Evolutionary conservation across 2,797 vertebrate genomes (phyloP).

Genomic region (Poecilia wingei): DNA sequence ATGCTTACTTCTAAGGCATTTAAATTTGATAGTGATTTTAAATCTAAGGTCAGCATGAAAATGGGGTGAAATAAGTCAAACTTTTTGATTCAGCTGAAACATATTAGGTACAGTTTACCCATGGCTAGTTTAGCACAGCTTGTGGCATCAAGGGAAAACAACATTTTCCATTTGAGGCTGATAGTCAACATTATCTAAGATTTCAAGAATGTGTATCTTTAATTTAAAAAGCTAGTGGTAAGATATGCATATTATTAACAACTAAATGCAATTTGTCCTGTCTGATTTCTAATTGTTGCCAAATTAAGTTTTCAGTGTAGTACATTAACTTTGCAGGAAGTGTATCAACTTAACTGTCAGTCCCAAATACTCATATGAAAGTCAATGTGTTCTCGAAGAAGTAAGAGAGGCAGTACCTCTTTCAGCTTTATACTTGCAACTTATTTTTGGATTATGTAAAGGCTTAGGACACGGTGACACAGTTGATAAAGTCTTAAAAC

Average conservation of each 20-base stretch:
- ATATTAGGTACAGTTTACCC: neutral
- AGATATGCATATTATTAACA: neutral
- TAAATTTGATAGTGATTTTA: neutral
- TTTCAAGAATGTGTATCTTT: neutral
- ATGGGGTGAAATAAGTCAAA: neutral
- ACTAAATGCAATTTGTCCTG: neutral
- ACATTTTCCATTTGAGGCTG: neutral
- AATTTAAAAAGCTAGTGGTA: neutral
- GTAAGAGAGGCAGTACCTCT: no score
- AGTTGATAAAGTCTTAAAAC: neutral
- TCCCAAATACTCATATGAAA: no score
- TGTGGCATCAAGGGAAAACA: neutral
- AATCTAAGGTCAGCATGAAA: neutral
- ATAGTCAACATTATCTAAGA: neutral
- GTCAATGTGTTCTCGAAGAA: no score
- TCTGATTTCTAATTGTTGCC: neutral
- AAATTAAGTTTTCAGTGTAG: neutral
- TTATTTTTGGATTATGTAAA: neutral
- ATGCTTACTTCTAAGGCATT: constrained; percentile 6
- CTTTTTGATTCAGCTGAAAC: neutral
- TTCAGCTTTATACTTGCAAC: neutral
- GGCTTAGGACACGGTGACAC: neutral
- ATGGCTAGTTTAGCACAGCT: neutral
- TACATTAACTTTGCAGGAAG: neutral
- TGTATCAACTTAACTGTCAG: no score